Evolutionary conservation across 2,888 invertebrate species (phyloP), one percentile per base, ranked within the genome.

Genomic region (Nymphalis polychloros): DNA sequence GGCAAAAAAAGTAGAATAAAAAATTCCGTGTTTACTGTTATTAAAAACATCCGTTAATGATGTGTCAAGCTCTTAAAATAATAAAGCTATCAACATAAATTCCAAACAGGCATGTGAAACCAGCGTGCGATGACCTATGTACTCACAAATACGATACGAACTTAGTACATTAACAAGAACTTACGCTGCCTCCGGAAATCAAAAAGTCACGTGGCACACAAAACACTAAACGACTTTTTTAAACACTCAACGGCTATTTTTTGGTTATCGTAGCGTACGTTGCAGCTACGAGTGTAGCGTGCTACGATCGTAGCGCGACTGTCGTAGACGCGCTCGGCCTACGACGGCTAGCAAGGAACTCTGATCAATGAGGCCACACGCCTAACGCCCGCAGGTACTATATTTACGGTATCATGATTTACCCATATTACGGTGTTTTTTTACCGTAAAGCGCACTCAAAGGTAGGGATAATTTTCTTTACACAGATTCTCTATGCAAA

Each of bases 271-370:
- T 48, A 35, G 53, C 49, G 35, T 57, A 41, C n/a, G n/a, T 57
- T 80, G 80, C 76, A 59, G 82, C 83, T 85, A 88, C 88, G 85
- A 77, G 83, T 83, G 89, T 84, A 85, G 84, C 81, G 75, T 74
- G 77, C 89, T 88, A 85, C 85, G 84, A 77, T 67, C 80, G 76
- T 77, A 78, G 77, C 81, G 76, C 83, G 84, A 90, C 90, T 90
- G 87, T 71, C 76, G 77, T 78, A 76, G 77, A 74, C 71, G 73
- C 63, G 64, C 67, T 74, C 75, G 68, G 78, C 77, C 79, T 80
- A 81, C 78, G 72, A 71, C 72, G 75, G 73, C 73, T 74, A 65
- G 76, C 73, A 74, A 77, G 77, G 73, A 78, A 77, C 75, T 77
- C 73, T 78, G 81, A 81, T 81, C 81, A 81, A 81, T 81, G 82